Percentiles rank a stretch among this genome's conserved stretches.
Evolutionary conservation across 1,140 invertebrate genomes (phyloP).

Genomic region (Camponotus floridanus): DNA sequence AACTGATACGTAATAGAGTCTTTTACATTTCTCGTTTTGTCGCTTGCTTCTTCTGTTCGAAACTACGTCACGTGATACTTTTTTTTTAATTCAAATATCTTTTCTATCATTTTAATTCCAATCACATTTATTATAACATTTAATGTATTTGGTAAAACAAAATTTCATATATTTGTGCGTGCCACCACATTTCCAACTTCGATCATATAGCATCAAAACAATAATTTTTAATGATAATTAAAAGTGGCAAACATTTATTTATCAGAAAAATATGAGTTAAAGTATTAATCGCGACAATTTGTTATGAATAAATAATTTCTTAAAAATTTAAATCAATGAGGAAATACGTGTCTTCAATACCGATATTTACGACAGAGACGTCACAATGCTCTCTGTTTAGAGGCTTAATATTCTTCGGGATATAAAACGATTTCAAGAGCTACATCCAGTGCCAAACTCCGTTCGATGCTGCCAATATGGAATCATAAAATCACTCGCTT

Average conservation of each 20-base stretch:
- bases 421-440: conserved; percentile 1
- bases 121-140: conserved; percentile 9
- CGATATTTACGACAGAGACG: conserved; percentile 18
- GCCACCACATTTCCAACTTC: not conserved
- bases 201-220: not conserved
- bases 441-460: conserved; percentile 29
- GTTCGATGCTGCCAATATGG: conserved; percentile 31
- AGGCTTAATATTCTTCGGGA: conserved; percentile 14
- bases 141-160: not conserved
- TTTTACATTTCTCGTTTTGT: conserved; percentile 64
- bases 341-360: not conserved
- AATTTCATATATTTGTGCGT: not conserved
- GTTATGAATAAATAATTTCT: not conserved
- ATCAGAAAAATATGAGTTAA: not conserved
- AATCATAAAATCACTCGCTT: conserved; percentile 53
- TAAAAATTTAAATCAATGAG: not conserved
- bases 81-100: conserved; percentile 62
- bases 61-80: conserved; percentile 43
- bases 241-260: not conserved
- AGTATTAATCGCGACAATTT: not conserved
- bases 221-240: not conserved
- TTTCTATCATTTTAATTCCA: conserved; percentile 18
- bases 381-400: not conserved
- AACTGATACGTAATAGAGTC: conserved; percentile 79
- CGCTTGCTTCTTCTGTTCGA: conserved; percentile 38